These are phyloP conservation scores for Genyomyrus donnyi DNA, from an alignment of 2,113 vertebrate species.

Conservation along the genomic window DNA sequence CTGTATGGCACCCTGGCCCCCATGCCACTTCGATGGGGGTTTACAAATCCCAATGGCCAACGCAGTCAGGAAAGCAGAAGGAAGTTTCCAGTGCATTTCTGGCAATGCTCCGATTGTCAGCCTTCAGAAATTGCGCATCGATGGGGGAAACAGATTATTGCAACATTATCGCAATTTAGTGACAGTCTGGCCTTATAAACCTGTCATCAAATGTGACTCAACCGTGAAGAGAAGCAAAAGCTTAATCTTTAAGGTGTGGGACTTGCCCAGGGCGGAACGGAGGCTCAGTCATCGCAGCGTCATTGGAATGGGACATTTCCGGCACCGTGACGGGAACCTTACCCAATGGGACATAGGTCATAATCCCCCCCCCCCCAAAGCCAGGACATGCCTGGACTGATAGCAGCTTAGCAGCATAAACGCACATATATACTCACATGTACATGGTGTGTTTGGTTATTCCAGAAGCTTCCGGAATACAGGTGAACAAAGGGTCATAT, in stretches of 20 bases:
- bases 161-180: background rate
- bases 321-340: background rate
- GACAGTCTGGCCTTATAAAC: background rate
- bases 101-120: background rate
- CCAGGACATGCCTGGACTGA: background rate
- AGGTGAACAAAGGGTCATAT: background rate
- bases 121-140: background rate
- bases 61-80: background rate
- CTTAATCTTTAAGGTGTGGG: background rate
- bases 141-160: background rate
- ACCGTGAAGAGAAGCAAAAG: background rate
- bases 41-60: background rate
- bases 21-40: background rate
- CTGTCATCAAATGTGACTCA: background rate
- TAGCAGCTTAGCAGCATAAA: background rate
- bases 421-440: background rate
- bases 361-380: background rate
- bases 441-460: background rate
- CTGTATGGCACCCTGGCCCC: background rate
- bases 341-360: background rate
- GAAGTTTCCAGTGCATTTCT: background rate
- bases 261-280: background rate
- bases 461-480: background rate
- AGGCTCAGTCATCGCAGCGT: background rate
- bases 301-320: background rate